A percentile compares a stretch with the other conserved stretches of the same genome.
Conservation (phyloP, 2,888 invertebrate species). For the Crossocerus cetratus region DNA sequence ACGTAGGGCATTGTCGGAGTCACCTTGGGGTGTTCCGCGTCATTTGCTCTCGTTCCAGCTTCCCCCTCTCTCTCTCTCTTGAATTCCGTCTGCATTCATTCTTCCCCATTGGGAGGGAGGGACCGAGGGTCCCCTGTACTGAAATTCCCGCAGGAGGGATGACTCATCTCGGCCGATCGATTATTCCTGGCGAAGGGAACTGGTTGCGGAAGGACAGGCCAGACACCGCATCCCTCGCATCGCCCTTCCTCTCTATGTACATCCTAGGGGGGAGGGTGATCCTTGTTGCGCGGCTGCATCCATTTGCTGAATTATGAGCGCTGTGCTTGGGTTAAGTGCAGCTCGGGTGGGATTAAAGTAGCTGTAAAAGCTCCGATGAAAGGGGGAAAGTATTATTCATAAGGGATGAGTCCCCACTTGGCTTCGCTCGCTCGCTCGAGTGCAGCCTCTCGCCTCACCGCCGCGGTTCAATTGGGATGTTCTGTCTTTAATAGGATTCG, state of each 20-base stretch:
- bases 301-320: too few species aligned
- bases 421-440: not conserved
- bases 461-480: too few species aligned
- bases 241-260: not conserved
- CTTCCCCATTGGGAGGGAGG: conserved; percentile 25
- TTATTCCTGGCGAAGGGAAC: conserved; percentile 50
- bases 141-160: conserved; percentile 60
- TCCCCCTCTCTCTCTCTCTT: conserved; percentile 12
- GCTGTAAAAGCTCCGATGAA: not conserved
- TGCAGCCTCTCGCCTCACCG: not conserved
- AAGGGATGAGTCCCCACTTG: not conserved
- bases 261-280: not conserved
- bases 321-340: not conserved
- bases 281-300: too few species aligned
- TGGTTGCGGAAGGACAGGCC: conserved; percentile 36
- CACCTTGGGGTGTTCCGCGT: conserved; percentile 39
- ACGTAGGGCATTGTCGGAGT: conserved; percentile 21
- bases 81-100: not conserved
- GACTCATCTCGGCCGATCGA: conserved; percentile 67
- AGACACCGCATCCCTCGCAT: conserved; percentile 22
- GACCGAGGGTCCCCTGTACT: conserved; percentile 44
- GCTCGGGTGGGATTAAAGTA: conserved; percentile 3
- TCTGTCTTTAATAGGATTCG: too few species aligned
- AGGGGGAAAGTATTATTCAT: conserved; percentile 1
- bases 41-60: conserved; percentile 25